These are phyloP conservation scores for Palythoa grandis DNA, from an alignment of 92 coral and sea anemone species.

Conservation along the genomic window DNA sequence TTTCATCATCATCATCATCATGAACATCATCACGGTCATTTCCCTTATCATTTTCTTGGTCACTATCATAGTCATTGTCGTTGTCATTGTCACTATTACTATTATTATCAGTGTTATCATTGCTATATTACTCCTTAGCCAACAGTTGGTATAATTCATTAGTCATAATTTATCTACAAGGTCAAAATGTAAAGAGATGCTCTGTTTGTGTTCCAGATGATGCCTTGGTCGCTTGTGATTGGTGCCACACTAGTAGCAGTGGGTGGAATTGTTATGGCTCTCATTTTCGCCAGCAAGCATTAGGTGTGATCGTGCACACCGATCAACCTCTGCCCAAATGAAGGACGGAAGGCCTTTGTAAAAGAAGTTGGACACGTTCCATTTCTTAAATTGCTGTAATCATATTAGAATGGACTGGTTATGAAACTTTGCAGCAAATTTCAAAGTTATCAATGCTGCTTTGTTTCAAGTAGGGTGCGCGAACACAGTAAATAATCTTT, in stretches of 20 bases:
- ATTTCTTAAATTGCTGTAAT: no score
- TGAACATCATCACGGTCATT: background rate
- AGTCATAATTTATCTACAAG: background rate
- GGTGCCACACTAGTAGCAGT: conserved; percentile 92
- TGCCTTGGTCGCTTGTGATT: conserved; percentile 91
- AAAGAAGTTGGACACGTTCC: no score
- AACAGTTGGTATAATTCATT: background rate
- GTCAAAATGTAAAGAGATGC: background rate
- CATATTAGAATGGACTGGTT: no score
- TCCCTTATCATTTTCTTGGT: background rate
- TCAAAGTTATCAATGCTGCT: no score
- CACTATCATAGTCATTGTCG: background rate
- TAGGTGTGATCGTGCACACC: background rate
- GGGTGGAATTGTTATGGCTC: conserved; percentile 89
- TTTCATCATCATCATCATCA: background rate
- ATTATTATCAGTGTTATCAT: no score
- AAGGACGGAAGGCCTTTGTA: no score
- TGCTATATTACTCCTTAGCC: background rate
- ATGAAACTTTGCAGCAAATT: no score
- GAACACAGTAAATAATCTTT: no score
- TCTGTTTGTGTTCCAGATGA: conserved; percentile 59
- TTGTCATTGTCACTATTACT: background rate
- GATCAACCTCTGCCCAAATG: background rate
- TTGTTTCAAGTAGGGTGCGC: no score
- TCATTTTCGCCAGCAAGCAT: conserved; percentile 52